Base-by-base conservation (phyloP, 2,797 vertebrate genomes). In the Gambelia wislizenii region DNA sequence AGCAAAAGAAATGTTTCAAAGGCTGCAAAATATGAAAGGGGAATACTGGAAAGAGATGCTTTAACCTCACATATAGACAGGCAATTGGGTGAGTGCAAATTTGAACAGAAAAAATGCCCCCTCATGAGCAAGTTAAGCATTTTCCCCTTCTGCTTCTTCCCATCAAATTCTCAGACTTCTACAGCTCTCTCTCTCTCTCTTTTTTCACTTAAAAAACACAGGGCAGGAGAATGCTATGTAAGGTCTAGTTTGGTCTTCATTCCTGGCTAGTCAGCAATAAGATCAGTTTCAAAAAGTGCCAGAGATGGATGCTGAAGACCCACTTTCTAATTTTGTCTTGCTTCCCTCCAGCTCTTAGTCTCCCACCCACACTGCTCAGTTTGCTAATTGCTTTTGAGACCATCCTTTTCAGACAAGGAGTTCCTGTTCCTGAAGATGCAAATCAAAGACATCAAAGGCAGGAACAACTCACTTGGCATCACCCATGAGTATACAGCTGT, bases 361-460 rank as follows among this genome's bases (percentile, higher is more conserved):
- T 74, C 47, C 49, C 39, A 25, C 39, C 39, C 20, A 25, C 39
- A 7, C 18, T 2, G 0, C 18, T 20, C 25, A 42, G 3, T 67
- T 79, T 87, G 61, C 49, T 85, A 74, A 64, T 86, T 64, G 84
- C 39, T 67, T 67, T 74, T 54, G 79, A 86, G 36, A 74, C 39
- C 14, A 27, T 56, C 1, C 8, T 83, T 72, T 79, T 10, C 52
- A 84, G 13, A 54, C 69, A 78, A 56, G 61, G 42, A 64, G 59
- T 84, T 67, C 20, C 77, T 76, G 1, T 49, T 83, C 44, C 74
- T 56, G 72, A 83, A 75, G 77, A 86, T 86, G 86, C 56, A 90
- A 83, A 88, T 85, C 22, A 54, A 83, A 47, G 18, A 25, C 54
- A n/a, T 64, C 16, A n/a, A 52, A 42, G 18, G 27, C 49, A 67